These are phyloP conservation scores for Cephonodes hylas DNA, from an alignment of 2,888 invertebrate genomes.

Conservation along the genomic window DNA sequence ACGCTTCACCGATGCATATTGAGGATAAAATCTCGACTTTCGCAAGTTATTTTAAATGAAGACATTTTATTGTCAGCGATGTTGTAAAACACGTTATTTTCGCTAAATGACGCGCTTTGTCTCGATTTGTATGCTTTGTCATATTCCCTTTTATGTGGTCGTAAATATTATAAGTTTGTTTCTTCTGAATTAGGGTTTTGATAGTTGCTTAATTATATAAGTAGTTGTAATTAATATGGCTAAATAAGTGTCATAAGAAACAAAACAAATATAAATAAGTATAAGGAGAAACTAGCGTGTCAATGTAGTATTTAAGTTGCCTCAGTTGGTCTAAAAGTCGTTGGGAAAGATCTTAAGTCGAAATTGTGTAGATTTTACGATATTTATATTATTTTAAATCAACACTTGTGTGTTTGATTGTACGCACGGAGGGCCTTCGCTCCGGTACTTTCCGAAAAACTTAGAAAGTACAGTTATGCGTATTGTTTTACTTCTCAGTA, in stretches of 20 bases:
- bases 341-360: too few relatives aligned
- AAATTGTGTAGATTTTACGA: too few relatives aligned
- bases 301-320: too few relatives aligned
- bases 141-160: background rate
- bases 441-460: background rate
- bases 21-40: conserved; percentile 2
- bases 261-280: too few relatives aligned
- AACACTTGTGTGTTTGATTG: background rate
- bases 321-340: too few relatives aligned
- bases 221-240: background rate
- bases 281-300: too few relatives aligned
- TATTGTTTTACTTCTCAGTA: background rate
- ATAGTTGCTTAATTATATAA: background rate
- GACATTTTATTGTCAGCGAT: background rate
- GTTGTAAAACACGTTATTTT: background rate
- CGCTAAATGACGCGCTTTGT: background rate
- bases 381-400: background rate
- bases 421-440: background rate
- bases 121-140: background rate
- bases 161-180: background rate
- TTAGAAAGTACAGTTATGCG: background rate
- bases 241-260: background rate
- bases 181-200: background rate
- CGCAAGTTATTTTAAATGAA: conserved; percentile 5
- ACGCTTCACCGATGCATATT: background rate